These are phyloP conservation scores for Meliscaeva auricollis DNA, from an alignment of 2,888 invertebrate species.

Conservation along the genomic window DNA sequence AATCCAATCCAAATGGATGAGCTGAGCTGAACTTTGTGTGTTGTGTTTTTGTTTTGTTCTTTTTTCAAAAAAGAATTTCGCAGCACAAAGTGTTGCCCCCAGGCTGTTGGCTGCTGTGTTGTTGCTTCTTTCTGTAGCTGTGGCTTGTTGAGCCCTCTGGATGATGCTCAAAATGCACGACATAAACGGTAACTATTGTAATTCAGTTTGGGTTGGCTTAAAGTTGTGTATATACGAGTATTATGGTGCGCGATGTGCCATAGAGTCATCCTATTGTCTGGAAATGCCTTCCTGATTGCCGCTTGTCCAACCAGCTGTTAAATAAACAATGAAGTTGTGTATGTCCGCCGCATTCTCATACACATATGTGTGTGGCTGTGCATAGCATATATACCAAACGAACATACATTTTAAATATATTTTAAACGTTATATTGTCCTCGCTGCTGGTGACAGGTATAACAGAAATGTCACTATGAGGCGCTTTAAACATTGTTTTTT, in stretches of 20 bases:
- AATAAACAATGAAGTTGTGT: constrained; percentile 72
- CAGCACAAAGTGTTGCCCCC: constrained; percentile 45
- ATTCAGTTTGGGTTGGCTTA: constrained; percentile 58
- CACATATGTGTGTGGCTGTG: neutral
- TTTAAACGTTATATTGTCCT: constrained; percentile 58
- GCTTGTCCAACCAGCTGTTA: constrained; percentile 67
- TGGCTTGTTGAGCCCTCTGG: neutral
- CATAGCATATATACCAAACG: no score
- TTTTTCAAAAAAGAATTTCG: constrained; percentile 32
- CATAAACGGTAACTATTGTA: constrained; percentile 76
- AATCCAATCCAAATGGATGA: constrained; percentile 71
- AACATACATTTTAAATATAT: constrained; percentile 37
- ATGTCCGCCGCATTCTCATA: constrained; percentile 34
- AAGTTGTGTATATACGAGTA: neutral
- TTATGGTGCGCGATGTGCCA: constrained; percentile 43
- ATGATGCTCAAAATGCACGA: constrained; percentile 67
- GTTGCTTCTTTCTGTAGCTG: neutral
- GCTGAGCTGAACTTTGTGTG: constrained; percentile 68
- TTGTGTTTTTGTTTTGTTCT: constrained; percentile 7
- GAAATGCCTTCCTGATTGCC: constrained; percentile 69
- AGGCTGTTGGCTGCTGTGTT: neutral
- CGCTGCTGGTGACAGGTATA: constrained; percentile 61
- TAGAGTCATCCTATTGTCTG: constrained; percentile 67
- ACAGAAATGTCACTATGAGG: constrained; percentile 69
- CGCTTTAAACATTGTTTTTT: constrained; percentile 51